These are phyloP conservation scores for Capromys pilorides DNA, from an alignment of 2,797 vertebrate species.

Conservation along the genomic window DNA sequence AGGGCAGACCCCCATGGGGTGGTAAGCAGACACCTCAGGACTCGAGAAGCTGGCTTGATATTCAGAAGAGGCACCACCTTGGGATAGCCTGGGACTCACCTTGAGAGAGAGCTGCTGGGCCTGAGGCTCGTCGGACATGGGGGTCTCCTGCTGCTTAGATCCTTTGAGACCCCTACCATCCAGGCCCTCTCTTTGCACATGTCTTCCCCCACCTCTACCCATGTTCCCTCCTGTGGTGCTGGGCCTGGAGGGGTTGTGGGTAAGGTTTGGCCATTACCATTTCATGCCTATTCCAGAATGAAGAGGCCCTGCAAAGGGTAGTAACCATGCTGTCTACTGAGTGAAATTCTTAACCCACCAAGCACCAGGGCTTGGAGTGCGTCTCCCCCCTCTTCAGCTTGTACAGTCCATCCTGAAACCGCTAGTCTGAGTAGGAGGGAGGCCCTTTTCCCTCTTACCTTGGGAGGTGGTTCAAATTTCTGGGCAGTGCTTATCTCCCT, in stretches of 20 bases:
- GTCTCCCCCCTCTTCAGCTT: not conserved
- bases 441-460: not conserved
- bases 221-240: slow-evolving; percentile 37
- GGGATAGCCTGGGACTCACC: not conserved
- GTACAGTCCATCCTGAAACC: not conserved
- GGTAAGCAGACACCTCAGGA: not conserved
- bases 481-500: not conserved
- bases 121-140: slow-evolving; percentile 23
- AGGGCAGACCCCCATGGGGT: not conserved
- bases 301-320: slow-evolving; percentile 60
- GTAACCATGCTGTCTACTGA: not conserved
- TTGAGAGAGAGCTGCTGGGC: slow-evolving; percentile 23
- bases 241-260: slow-evolving; percentile 62
- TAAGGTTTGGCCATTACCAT: slow-evolving; percentile 70
- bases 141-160: slow-evolving; percentile 75
- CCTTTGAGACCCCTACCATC: slow-evolving; percentile 66
- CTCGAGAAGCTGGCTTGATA: not conserved
- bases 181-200: slow-evolving; percentile 75
- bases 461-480: not conserved
- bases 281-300: slow-evolving; percentile 72
- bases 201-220: slow-evolving; percentile 24
- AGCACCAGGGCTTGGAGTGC: not conserved
- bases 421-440: not conserved
- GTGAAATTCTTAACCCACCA: slow-evolving; percentile 57
- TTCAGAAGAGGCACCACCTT: not conserved